Conservation (phyloP, 2,888 invertebrate genomes). For the Ormyrus pomaceus region DNA sequence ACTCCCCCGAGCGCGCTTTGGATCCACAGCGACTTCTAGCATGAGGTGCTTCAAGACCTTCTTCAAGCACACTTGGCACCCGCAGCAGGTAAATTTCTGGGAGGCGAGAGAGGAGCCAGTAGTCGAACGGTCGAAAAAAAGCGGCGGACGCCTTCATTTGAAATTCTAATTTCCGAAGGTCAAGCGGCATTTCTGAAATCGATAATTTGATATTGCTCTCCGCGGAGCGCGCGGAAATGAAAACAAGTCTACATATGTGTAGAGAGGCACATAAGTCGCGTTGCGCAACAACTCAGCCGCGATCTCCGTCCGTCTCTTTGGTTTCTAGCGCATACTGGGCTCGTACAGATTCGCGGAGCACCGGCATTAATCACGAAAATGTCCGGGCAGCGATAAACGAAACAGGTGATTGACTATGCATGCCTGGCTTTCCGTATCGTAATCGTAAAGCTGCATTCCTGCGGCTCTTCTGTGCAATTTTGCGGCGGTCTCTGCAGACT, state of each 20-base stretch:
- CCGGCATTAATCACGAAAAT: too few species aligned
- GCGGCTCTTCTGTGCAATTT: too few species aligned
- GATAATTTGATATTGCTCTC: not conserved
- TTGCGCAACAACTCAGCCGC: conserved; percentile 8
- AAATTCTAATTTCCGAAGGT: conserved; percentile 39
- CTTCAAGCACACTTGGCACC: conserved; percentile 73
- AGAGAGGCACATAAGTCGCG: not conserved
- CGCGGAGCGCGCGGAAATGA: not conserved
- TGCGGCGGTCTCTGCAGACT: too few species aligned
- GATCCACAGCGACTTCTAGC: conserved; percentile 29
- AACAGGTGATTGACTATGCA: too few species aligned
- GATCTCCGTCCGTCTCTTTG: not conserved
- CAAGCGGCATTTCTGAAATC: not conserved
- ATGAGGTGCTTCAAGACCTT: conserved; percentile 71
- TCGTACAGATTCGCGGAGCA: not conserved
- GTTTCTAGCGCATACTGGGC: not conserved
- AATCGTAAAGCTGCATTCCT: too few species aligned
- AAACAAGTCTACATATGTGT: not conserved
- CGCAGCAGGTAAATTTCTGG: conserved; percentile 67
- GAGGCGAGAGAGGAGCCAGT: too few species aligned
- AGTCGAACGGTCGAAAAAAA: not conserved
- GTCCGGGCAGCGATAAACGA: too few species aligned
- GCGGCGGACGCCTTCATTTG: conserved; percentile 11
- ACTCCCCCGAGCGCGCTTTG: not conserved
- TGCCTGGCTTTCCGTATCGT: too few species aligned